Evolutionary conservation across 2,888 invertebrate genomes (phyloP), one percentile per base, ranked within the genome.

Genomic region (Agonopterix heracliana): DNA sequence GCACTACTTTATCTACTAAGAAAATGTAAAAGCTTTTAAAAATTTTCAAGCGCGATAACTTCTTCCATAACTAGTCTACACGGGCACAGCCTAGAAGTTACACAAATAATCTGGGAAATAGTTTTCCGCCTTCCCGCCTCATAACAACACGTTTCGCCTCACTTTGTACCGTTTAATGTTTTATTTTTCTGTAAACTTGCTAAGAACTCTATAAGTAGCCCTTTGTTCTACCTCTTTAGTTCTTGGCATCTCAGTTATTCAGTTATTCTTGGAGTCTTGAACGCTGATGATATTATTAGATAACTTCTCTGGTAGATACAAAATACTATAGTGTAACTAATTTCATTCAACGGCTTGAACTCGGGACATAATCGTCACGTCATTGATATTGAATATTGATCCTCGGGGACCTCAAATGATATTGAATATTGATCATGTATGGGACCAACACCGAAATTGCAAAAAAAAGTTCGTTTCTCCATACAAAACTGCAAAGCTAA

Each of bases 41-140:
- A 76, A 67, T 66, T 64, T 66, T 67, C 67, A 63, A 66, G 65
- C 60, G 64, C 58, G 57, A 63, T 69, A 75, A 73, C 71, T 76
- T 74, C 61, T 71, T 74, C 68, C 66, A 65, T 66, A 69, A 68
- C 66, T 68, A 70, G 41, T 12, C 41, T n/a, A 9, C 12, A 12
- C 38, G 11, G 55, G 59, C 59, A 68, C 66, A 70, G 71, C 65
- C 68, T 68, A 67, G 66, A 68, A 73, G 71, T 73, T 71, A 71
- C 64, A 71, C 65, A 74, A 74, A 76, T 77, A 74, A 73, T 71
- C 63, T 63, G 66, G 61, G 61, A 72, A 72, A 72, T 68, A 71
- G 71, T 75, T 76, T 67, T 60, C 66, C 63, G 63, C 60, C 63
- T 60, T 60, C 59, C 56, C 66, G 69, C 68, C 63, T 69, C 66